Base-by-base conservation (phyloP, 2,797 vertebrate species). In the Steatocranus sp. region DNA sequence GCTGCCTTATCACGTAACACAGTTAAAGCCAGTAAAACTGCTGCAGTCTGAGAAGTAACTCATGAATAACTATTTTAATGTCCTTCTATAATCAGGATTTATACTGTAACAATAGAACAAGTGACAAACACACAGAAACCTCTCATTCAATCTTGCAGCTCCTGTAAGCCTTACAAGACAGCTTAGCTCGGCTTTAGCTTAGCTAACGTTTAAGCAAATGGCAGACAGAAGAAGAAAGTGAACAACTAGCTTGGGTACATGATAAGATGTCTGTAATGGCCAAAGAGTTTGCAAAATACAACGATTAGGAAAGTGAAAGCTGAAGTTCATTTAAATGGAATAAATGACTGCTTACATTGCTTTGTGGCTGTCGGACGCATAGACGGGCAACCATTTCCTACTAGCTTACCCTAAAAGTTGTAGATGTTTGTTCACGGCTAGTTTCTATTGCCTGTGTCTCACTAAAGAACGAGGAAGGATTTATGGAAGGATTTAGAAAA, bases 251-350 rank as follows among this genome's bases (percentile, higher is more conserved):
- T 61, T 61, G 56, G 56, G 7, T 2, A 61, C 56, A 61, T n/a
- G 32, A 11, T 61, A 2, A 0, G 0, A 61, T 8, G 56, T 58
- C 34, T 61, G 18, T 61, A 61, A 61, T 2, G 32, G 11, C 3
- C 30, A 58, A 58, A 61, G 56, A 61, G 56, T 20, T 61, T 30
- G 56, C 8, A 61, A 61, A 61, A 36, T 36, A 61, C 11, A 61
- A 61, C 1, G 9, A 63, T 11, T 20, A 36, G 58, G 58, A 63
- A 20, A 63, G 11, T 63, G 32, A 36, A 63, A 63, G 18, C 32
- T 2, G 32, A 36, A 14, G 32, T 63, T 63, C 20, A 63, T 36
- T 14, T 63, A 63, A 63, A 38, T 38, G 32, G 32, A 63, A 36
- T 23, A 63, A 34, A 11, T 20, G 11, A 38, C 34, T 38, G 32